phyloP scores from a whole-genome alignment of 2,888 invertebrate species.

The Acrobasis suavella region DNA sequence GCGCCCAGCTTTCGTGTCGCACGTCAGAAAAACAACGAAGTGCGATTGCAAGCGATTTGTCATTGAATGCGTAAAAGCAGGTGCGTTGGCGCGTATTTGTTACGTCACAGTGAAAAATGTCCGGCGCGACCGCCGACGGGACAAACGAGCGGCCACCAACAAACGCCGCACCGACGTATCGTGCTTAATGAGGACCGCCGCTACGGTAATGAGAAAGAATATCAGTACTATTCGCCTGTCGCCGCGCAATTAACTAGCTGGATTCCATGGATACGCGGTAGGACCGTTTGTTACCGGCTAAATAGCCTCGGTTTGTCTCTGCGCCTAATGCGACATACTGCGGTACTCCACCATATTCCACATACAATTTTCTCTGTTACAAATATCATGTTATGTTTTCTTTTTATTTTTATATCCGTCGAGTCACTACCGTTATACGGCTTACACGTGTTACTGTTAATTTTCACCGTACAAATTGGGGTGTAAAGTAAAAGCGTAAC shows the following conservation, averaged over 20 bases:
- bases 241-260: constrained; percentile 55
- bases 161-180: constrained; percentile 62
- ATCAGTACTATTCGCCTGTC: constrained; percentile 57
- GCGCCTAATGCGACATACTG: constrained; percentile 17
- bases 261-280: constrained; percentile 39
- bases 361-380: constrained; percentile 9
- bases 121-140: constrained; percentile 57
- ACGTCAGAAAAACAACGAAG: constrained; percentile 25
- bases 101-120: constrained; percentile 63
- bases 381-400: constrained; percentile 13
- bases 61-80: constrained; percentile 55
- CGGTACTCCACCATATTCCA: constrained; percentile 18
- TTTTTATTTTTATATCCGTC: constrained; percentile 9
- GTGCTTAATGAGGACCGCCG: constrained; percentile 62
- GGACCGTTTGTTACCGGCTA: constrained; percentile 31
- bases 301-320: constrained; percentile 29
- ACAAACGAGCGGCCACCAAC: constrained; percentile 61
- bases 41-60: constrained; percentile 55
- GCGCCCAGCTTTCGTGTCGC: constrained; percentile 19
- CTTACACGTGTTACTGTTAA: constrained; percentile 29
- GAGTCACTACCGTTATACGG: constrained; percentile 17
- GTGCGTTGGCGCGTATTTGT: constrained; percentile 60
- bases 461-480: constrained; percentile 30
- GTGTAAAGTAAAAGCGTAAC: constrained; percentile 31
- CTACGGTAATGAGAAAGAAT: constrained; percentile 65